phyloP scores from a whole-genome alignment of 2,888 invertebrate species.

The Trissonchulus latispiculum region DNA sequence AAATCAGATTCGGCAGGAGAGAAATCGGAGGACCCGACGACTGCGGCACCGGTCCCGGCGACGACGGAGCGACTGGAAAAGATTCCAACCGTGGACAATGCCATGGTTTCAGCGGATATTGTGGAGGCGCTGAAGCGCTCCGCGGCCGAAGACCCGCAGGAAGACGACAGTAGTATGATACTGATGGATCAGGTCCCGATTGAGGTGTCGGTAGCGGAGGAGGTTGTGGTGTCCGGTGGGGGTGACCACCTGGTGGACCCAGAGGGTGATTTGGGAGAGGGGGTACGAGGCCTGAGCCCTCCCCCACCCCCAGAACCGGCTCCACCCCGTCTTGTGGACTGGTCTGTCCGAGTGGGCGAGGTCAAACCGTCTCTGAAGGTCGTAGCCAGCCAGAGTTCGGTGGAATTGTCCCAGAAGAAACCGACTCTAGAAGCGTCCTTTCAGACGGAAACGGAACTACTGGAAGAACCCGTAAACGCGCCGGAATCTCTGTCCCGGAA shows the following conservation, averaged over 20 bases:
- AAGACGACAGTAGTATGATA: background rate
- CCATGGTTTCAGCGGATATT: constrained; percentile 7
- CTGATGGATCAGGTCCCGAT: background rate
- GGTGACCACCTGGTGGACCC: background rate
- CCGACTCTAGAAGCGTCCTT: too few species aligned
- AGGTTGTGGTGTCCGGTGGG: background rate
- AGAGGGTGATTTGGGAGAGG: too few species aligned
- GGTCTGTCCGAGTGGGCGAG: too few species aligned
- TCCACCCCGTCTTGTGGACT: too few species aligned
- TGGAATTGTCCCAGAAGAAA: too few species aligned
- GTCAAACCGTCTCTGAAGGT: too few species aligned
- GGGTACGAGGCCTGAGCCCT: too few species aligned
- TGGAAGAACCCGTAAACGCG: too few species aligned
- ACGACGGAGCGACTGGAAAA: background rate
- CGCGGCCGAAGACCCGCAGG: background rate
- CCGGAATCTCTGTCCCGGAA: too few species aligned
- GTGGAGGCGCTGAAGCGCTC: constrained; percentile 15
- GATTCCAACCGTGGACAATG: constrained; percentile 20
- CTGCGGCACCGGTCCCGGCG: background rate
- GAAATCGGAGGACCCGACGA: background rate
- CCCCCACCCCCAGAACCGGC: too few species aligned
- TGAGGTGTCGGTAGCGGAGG: background rate
- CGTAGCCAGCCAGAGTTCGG: too few species aligned
- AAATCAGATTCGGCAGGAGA: background rate
- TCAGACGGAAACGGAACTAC: too few species aligned